Evolutionary conservation across 2,888 invertebrate species (phyloP), one percentile per base, ranked within the genome.

Genomic region (Mesoligia furuncula): DNA sequence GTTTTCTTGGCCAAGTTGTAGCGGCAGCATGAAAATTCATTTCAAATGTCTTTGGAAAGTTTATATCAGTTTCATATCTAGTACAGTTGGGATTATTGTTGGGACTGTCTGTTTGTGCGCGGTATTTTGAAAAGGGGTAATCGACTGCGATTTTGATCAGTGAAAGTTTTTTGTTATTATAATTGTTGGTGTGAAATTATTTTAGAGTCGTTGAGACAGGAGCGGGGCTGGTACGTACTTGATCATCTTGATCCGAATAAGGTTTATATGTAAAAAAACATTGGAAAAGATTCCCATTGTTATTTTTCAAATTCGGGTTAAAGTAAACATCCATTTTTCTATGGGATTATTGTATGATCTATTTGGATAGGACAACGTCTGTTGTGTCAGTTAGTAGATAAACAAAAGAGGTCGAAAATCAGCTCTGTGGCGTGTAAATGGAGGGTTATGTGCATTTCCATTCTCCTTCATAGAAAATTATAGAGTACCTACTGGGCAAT

Each of bases 1-100:
- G 89, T 89, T 90, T 88, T 88, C 87, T 88, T 89, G 81, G 79
- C 73, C 48, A 84, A 87, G 81, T 88, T 87, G 85, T 89, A 78
- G 73, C 78, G 66, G 71, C 71, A 71, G 75, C 75, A 86, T 88
- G 87, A 87, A 89, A 88, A 88, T 86, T 89, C 87, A 87, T 88
- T 83, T 85, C 81, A 78, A 83, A 89, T 84, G 85, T 85, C 80
- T 88, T 82, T 77, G 80, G 79, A 67, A 84, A 86, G 80, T 86
- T 85, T 78, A 82, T 87, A 86, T 84, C 79, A 80, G 81, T 86
- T 84, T 84, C 80, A 81, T 84, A 84, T 88, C 80, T 78, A 79
- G 77, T 84, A 72, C 57, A 67, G 74, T 76, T 74, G 66, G 71
- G 74, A 75, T 81, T 81, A 79, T 87, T 86, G 80, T 81, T 77